These are phyloP conservation scores for Deroplatys truncata DNA, from an alignment of 2,888 invertebrate species.

Conservation along the genomic window DNA sequence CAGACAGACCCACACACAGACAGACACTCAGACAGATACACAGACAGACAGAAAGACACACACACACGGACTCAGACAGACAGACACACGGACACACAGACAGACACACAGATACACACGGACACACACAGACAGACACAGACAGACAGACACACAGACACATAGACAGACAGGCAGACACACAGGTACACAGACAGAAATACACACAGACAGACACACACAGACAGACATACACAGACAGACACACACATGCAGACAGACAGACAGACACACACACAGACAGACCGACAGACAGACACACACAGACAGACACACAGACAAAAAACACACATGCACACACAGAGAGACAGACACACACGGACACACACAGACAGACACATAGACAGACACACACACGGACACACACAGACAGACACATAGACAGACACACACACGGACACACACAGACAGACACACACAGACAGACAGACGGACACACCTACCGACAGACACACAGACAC, in stretches of 20 bases:
- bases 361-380: no score
- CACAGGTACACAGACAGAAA: no score
- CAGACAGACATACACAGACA: background rate
- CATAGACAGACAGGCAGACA: background rate
- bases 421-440: background rate
- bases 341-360: background rate
- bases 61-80: background rate
- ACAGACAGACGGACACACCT: no score
- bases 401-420: background rate
- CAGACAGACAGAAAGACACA: no score
- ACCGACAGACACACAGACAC: background rate
- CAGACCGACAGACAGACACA: background rate
- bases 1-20: background rate
- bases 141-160: background rate
- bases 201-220: background rate
- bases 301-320: background rate
- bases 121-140: background rate
- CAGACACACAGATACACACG: background rate
- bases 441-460: no score
- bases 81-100: background rate
- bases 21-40: background rate
- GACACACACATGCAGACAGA: background rate
- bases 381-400: background rate
- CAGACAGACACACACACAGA: no score
- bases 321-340: background rate